Conservation (phyloP, 2,113 vertebrate genomes). For the Callopanchax toddi region DNA sequence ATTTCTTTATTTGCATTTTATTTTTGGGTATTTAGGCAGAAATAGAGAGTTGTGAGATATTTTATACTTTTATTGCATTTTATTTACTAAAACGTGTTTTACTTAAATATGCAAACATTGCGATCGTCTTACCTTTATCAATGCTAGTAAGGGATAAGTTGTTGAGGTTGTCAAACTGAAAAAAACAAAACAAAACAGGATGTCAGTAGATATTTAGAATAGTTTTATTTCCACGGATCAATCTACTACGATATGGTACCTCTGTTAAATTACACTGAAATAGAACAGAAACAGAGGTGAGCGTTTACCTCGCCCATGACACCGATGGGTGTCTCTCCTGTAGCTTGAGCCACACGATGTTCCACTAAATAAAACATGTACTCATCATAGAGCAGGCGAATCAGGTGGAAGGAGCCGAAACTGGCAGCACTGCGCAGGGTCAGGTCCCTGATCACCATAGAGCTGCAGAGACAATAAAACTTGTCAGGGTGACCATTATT, state of each 20-base stretch:
- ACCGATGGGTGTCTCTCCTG: constrained; percentile 93
- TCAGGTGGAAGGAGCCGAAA: constrained; percentile 98
- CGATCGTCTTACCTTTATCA: constrained; percentile 89
- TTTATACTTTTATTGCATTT: no score
- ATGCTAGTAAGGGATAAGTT: constrained; percentile 87
- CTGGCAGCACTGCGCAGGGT: constrained; percentile 97
- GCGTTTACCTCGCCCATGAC: constrained; percentile 93
- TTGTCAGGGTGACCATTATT: background rate
- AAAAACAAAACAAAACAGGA: constrained; percentile 28
- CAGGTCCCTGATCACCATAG: constrained; percentile 98
- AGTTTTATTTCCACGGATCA: background rate
- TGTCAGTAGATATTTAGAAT: background rate
- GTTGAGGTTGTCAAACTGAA: constrained; percentile 90
- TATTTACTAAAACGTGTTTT: no score
- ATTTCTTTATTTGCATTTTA: no score
- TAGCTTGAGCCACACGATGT: constrained; percentile 93
- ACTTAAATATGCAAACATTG: no score
- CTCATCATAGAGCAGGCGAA: constrained; percentile 96
- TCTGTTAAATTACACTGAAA: background rate
- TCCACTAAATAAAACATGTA: constrained; percentile 99
- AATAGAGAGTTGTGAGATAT: no score
- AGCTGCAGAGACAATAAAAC: constrained; percentile 74
- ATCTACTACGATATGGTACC: background rate
- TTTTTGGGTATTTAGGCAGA: no score
- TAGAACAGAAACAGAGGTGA: background rate